Conservation (phyloP, 2,113 vertebrate genomes). For the Cololabis saira region DNA sequence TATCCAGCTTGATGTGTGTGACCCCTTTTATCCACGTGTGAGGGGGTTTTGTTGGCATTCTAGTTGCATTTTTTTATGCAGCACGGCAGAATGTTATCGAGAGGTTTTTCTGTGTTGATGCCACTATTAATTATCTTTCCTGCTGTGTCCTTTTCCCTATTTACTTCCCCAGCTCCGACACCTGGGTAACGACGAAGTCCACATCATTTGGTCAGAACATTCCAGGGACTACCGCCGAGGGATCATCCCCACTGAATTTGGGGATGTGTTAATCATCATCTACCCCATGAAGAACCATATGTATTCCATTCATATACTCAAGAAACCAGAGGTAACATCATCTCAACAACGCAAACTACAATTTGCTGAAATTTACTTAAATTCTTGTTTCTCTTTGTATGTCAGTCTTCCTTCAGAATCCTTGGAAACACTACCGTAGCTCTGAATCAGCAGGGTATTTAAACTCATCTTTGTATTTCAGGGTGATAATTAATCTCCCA, state of each 20-base stretch:
- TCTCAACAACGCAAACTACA: neutral
- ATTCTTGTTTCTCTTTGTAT: neutral
- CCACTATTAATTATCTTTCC: conserved; percentile 11
- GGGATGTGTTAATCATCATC: conserved; percentile 97
- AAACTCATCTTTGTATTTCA: conserved; percentile 22
- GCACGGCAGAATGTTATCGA: neutral
- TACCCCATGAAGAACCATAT: conserved; percentile 99
- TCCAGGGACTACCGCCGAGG: conserved; percentile 96
- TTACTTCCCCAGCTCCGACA: conserved; percentile 88
- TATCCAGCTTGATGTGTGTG: conserved; percentile 14
- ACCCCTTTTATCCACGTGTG: neutral
- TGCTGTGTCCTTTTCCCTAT: neutral
- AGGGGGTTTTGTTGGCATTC: conserved; percentile 10
- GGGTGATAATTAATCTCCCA: conserved; percentile 21
- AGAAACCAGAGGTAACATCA: conserved; percentile 92
- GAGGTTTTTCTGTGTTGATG: conserved; percentile 15
- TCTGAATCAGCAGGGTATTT: conserved; percentile 16
- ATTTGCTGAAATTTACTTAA: neutral
- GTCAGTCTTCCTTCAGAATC: conserved; percentile 1
- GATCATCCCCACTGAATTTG: conserved; percentile 99
- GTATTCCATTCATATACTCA: conserved; percentile 99
- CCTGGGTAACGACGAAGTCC: conserved; percentile 98
- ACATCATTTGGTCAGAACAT: conserved; percentile 99
- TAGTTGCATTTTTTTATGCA: conserved; percentile 21
- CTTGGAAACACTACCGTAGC: conserved; percentile 1